Conservation (phyloP, 2,888 invertebrate genomes). For the Rotaria socialis region DNA sequence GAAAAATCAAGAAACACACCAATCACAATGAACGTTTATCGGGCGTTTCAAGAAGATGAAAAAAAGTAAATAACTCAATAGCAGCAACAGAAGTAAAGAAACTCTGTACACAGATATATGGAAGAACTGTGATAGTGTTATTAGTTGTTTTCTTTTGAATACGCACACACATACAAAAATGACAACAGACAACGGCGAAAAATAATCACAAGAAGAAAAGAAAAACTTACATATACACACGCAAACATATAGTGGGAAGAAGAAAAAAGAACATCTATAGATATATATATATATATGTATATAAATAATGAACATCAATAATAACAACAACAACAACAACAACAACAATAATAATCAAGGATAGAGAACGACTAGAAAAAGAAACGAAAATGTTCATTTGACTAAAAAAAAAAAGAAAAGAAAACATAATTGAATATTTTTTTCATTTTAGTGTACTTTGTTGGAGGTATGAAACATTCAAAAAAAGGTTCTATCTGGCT, state of each 20-base stretch:
- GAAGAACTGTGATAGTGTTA: constrained; percentile 29
- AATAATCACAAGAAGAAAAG: background rate
- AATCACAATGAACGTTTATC: constrained; percentile 23
- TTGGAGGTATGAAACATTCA: background rate
- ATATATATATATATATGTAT: background rate
- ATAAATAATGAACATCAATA: constrained; percentile 12
- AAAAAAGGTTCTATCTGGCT: background rate
- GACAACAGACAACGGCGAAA: background rate
- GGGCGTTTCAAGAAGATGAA: background rate
- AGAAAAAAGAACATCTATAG: background rate
- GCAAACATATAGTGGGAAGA: background rate
- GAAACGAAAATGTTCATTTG: background rate
- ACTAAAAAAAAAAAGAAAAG: background rate
- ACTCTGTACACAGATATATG: constrained; percentile 26
- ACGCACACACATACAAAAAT: background rate
- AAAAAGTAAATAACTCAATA: constrained; percentile 29
- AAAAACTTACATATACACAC: background rate
- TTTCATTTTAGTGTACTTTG: background rate
- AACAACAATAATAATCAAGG: constrained; percentile 1
- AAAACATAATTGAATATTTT: background rate
- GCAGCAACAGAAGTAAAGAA: constrained; percentile 15
- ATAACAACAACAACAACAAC: background rate
- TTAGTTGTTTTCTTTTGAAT: background rate
- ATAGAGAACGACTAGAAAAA: constrained; percentile 21
- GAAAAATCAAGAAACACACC: constrained; percentile 14